Base-by-base conservation (phyloP, 2,888 invertebrate species). In the Xestoiulus laeticollis region DNA sequence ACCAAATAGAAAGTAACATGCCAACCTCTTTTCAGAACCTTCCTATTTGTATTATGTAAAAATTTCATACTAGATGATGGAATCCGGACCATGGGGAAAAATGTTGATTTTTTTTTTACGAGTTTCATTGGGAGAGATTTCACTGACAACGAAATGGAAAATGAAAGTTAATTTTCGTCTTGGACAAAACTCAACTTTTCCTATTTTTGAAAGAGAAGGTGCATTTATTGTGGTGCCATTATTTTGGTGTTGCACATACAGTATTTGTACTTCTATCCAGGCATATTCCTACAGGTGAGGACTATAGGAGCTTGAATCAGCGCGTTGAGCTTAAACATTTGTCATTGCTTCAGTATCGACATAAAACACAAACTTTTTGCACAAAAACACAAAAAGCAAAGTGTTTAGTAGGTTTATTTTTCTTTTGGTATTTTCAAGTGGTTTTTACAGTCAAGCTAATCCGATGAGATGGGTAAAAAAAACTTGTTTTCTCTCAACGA, bases 121-220 rank as follows among this genome's bases (percentile, higher is more conserved):
- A 10, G 26, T 78, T 78, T 30, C 30, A 5, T n/a, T 1, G n/a
- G 30, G 30, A 30, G 48, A 48, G 30, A 78, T 78, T 78, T 78
- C 78, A 78, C 78, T 10, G 78, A 78, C 78, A 78, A 78, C 26
- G 14, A 26, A 78, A 78, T 30, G 78, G 78, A 30, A 78, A 78
- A 78, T 78, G 78, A 78, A 78, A 78, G 78, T 78, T 78, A 78
- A 78, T 78, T 78, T 78, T 78, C 78, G 30, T 30, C 14, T 30
- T 12, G 26, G 26, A 26, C 12, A 78, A n/a, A 59, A 26, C 8
- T 8, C 68, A 68, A 78, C 26, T 30, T 78, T n/a, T 26, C 68
- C 78, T 78, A 30, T 30, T 30, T 78, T 5, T 10, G 30, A 5
- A 19, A 59, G 19, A 16, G 3, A 19, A 59, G 22, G 8, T 22